Base-by-base conservation (phyloP, 2,888 invertebrate genomes). In the Galerucella calmariensis region DNA sequence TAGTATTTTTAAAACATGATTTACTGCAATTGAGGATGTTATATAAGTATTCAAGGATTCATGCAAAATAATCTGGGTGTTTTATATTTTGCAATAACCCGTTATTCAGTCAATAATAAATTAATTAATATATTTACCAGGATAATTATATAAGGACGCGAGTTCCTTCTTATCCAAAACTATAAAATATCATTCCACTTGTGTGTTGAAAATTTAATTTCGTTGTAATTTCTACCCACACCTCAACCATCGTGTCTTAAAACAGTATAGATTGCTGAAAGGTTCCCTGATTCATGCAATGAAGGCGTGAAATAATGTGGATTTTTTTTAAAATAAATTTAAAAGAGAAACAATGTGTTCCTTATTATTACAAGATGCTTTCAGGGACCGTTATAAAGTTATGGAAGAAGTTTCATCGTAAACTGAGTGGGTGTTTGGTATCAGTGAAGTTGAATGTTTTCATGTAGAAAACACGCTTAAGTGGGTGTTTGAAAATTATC, bases 311-410 rank as follows among this genome's bases (percentile, higher is more conserved):
- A 59, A 27, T 59, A 59, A 59, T 59, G 59, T 11, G 14, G 20
- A 59, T 27, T 59, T 59, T 59, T 59, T 27, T 27, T 41, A 9
- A 41, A 41, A 41, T 41, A 41, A 27, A 27, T 20, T 27, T 14
- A 14, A 20, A 14, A 24, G 59, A 51, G 59, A 59, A 59, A 59
- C 59, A 59, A 59, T 59, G 59, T 59, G 20, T 59, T 59, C 59
- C 59, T 41, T 41, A 9, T 59, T 59, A 59, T 59, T 59, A 14
- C 59, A 59, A 59, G 27, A 59, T 59, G 59, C 59, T 59, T 24
- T 24, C 12, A 27, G 59, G 59, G 24, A 27, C 59, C 59, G 24
- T 59, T 59, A 20, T 59, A 24, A 59, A 59, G 27, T 16, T 59
- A 24, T 27, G 24, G 10, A 27, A 16, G 6, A 27, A 16, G 6